phyloP scores from a whole-genome alignment of 2,113 vertebrate genomes.

The Sclerurus mexicanus region DNA sequence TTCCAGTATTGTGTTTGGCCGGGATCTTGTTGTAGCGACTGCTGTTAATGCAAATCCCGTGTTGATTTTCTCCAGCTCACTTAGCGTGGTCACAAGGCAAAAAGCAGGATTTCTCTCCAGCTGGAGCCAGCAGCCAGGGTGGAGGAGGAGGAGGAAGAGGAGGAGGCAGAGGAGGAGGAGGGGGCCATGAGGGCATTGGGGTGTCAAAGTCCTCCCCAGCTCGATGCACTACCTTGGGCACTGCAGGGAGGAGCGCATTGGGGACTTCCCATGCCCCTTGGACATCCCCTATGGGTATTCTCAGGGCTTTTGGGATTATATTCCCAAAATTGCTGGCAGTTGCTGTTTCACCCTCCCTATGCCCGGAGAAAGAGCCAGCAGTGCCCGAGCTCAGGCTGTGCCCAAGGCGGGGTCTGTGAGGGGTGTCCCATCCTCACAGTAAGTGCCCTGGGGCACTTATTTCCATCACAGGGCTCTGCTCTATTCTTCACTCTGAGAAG shows the following conservation, averaged over 20 bases:
- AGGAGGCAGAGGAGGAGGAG: background rate
- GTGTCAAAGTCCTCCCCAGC: accelerated
- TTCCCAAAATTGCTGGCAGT: too few relatives aligned
- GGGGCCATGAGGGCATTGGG: accelerated
- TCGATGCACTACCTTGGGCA: accelerated
- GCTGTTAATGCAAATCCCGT: constrained; percentile 61
- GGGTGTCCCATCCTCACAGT: background rate
- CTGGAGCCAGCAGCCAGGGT: background rate
- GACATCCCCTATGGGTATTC: background rate
- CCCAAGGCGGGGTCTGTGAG: background rate
- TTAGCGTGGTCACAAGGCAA: background rate
- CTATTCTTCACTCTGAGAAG: background rate
- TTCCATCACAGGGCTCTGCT: background rate
- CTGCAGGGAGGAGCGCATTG: accelerated
- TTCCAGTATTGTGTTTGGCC: constrained; percentile 47
- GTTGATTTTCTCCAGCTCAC: constrained; percentile 24
- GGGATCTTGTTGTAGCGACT: constrained; percentile 39
- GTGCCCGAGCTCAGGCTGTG: background rate
- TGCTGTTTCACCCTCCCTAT: accelerated
- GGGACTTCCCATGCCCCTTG: accelerated
- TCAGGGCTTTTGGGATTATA: background rate
- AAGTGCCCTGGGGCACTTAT: background rate
- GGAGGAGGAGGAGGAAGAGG: background rate
- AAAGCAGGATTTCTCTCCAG: background rate
- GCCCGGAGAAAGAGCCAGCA: accelerated